These are phyloP conservation scores for Brevimyrus niger DNA, from an alignment of 2,113 vertebrate genomes.

Conservation along the genomic window DNA sequence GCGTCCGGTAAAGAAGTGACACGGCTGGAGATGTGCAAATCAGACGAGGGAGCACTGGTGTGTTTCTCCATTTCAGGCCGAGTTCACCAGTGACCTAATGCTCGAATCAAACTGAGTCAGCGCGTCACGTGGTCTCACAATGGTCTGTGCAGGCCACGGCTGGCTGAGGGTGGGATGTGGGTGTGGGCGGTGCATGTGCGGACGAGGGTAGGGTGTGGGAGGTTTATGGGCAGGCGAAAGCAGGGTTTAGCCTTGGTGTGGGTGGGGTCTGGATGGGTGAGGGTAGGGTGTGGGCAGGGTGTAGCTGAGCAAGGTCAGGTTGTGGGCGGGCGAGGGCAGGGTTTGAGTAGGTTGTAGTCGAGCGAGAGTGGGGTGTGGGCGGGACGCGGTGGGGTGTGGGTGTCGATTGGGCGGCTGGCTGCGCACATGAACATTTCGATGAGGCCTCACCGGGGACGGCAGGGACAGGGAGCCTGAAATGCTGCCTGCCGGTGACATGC, in stretches of 20 bases:
- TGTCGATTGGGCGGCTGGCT: not conserved
- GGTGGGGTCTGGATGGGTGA: not conserved
- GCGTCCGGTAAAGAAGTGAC: not conserved
- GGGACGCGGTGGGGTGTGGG: not conserved
- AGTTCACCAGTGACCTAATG: slow-evolving; percentile 28
- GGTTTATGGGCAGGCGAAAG: not conserved
- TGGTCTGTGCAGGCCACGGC: not conserved
- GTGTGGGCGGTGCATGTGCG: too few species aligned
- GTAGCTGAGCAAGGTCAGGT: too few species aligned
- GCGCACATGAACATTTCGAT: not conserved
- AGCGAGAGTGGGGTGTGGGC: too few species aligned
- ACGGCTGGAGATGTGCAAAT: not conserved
- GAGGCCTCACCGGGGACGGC: not conserved
- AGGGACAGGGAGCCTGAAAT: not conserved
- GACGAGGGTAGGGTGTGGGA: not conserved
- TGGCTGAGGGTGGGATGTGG: not conserved
- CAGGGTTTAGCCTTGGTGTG: not conserved
- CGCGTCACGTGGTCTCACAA: slow-evolving; percentile 14
- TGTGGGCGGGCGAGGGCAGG: not conserved
- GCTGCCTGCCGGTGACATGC: slow-evolving; percentile 29
- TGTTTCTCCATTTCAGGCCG: not conserved
- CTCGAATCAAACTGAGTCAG: slow-evolving; percentile 20
- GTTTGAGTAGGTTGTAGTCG: not conserved
- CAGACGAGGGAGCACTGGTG: not conserved
- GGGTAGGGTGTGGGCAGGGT: not conserved